phyloP scores from a whole-genome alignment of 2,797 vertebrate species.

The Lycodopsis pacificus region DNA sequence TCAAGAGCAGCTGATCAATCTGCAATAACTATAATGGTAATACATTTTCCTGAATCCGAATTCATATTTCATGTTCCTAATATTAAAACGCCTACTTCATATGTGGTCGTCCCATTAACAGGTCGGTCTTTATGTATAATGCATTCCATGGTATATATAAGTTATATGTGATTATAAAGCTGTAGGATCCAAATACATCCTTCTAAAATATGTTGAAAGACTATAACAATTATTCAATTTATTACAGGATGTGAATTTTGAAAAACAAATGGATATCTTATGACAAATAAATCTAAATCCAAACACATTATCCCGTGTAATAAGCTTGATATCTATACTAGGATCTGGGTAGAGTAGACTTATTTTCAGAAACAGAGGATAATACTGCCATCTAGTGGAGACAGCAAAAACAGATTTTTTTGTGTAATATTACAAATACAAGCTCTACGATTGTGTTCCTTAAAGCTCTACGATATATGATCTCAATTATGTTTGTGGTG shows the following conservation, averaged over 20 bases:
- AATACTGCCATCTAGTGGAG: constrained; percentile 80
- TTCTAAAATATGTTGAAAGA: not conserved
- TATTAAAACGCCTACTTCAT: not conserved
- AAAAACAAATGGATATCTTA: not conserved
- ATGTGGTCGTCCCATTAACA: not conserved
- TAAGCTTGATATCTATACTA: not conserved
- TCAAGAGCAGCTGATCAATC: not conserved
- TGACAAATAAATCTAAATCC: not conserved
- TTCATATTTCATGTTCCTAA: not conserved
- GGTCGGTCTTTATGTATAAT: not conserved
- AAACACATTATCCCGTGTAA: not conserved
- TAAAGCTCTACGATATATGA: not conserved
- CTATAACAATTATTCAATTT: not conserved
- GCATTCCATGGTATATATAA: not conserved
- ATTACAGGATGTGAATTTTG: not conserved
- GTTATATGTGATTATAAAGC: constrained; percentile 6
- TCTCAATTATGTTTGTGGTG: not conserved
- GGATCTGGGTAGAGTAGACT: not conserved
- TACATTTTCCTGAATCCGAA: not conserved
- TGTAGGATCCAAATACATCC: not conserved
- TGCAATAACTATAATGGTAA: not conserved
- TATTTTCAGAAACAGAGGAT: constrained; percentile 37
- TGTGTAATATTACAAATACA: not conserved
- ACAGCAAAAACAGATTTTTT: no score
- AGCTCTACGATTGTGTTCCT: not conserved